Conservation (phyloP, 2,797 vertebrate species). For the Telmatherina bonti region DNA sequence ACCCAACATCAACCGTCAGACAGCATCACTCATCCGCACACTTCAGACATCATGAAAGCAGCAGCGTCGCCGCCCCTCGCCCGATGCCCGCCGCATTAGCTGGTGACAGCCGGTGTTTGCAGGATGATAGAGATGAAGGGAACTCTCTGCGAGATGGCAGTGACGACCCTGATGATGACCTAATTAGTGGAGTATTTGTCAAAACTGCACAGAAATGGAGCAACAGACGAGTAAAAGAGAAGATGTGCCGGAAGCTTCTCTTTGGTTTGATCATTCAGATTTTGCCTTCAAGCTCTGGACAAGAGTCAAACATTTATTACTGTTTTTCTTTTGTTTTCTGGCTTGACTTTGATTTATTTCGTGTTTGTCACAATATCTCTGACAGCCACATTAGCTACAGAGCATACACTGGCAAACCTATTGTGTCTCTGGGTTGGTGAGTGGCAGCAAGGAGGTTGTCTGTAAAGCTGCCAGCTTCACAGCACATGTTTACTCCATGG, state of each 20-base stretch:
- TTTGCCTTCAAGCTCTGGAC: conserved; percentile 5
- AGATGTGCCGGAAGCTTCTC: conserved; percentile 6
- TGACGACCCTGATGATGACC: conserved; percentile 72
- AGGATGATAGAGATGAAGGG: conserved; percentile 59
- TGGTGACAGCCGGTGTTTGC: conserved; percentile 68
- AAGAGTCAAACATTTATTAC: conserved; percentile 3
- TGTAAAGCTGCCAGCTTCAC: conserved; percentile 56
- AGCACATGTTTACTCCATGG: conserved; percentile 65
- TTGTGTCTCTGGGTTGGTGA: conserved; percentile 35
- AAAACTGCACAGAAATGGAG: conserved; percentile 30
- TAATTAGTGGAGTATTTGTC: conserved; percentile 65
- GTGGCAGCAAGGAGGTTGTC: conserved; percentile 45
- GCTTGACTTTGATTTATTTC: conserved; percentile 12
- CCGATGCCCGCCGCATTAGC: conserved; percentile 52
- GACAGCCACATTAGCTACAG: conserved; percentile 17
- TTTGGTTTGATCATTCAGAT: conserved; percentile 1
- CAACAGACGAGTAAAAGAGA: conserved; percentile 25
- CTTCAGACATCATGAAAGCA: conserved; percentile 69
- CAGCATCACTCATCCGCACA: conserved; percentile 75
- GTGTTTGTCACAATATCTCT: conserved; percentile 24
- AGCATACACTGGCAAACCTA: conserved; percentile 18
- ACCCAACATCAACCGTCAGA: conserved; percentile 78
- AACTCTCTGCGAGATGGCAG: conserved; percentile 57
- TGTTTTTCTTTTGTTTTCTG: neutral
- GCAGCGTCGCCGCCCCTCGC: conserved; percentile 54